Percentiles rank a stretch among this genome's conserved stretches.
Evolutionary conservation across 2,113 vertebrate species (phyloP).

Genomic region (Heterotilapia buettikoferi): DNA sequence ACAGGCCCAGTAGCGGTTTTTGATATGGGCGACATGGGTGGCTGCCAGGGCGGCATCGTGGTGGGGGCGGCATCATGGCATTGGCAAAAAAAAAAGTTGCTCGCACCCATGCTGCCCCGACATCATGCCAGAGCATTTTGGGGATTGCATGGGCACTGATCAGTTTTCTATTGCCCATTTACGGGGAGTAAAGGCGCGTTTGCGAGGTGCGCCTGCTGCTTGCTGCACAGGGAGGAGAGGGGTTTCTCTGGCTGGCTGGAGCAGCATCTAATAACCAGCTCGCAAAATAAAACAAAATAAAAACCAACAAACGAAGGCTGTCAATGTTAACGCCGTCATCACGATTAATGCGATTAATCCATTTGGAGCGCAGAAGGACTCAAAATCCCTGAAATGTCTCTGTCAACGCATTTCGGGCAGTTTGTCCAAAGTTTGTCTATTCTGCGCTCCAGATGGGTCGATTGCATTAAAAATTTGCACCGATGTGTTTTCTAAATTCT

Average conservation of each 20-base stretch:
- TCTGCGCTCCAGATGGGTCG: not conserved
- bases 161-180: not conserved
- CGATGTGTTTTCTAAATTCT: not conserved
- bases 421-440: too few species aligned
- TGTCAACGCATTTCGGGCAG: too few species aligned
- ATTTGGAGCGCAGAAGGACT: too few species aligned
- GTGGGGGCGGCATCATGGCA: not conserved
- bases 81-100: not conserved
- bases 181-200: accelerated
- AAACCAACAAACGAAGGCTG: not conserved
- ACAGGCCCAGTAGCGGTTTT: not conserved
- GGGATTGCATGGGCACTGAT: not conserved
- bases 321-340: accelerated
- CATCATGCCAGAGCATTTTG: not conserved
- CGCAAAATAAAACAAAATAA: not conserved
- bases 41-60: not conserved
- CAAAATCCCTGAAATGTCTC: too few species aligned
- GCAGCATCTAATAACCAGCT: not conserved
- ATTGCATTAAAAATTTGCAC: not conserved
- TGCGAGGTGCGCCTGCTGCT: not conserved
- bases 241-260: not conserved
- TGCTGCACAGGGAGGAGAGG: not conserved
- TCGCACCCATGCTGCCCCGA: not conserved
- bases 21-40: not conserved
- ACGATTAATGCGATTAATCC: too few species aligned